A percentile compares a stretch with the other conserved stretches of the same genome.
phyloP scores from a whole-genome alignment of 2,888 invertebrate species.

The Dolichomitus sp. region DNA sequence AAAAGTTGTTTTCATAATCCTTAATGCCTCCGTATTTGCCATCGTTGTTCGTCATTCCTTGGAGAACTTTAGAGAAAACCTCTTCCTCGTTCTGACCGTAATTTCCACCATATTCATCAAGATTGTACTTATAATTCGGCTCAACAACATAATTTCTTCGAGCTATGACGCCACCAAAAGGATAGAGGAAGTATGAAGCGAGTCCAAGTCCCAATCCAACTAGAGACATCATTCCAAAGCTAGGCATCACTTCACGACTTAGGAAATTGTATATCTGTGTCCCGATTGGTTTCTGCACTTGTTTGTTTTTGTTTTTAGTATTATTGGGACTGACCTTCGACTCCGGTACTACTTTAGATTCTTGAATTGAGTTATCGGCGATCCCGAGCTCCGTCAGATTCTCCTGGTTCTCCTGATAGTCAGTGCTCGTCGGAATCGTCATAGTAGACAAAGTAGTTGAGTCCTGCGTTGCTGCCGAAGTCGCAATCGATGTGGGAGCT shows the following conservation, averaged over 20 bases:
- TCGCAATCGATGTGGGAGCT: constrained; percentile 78
- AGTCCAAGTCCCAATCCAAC: constrained; percentile 92
- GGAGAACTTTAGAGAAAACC: constrained; percentile 91
- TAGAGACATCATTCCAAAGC: constrained; percentile 91
- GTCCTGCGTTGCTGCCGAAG: constrained; percentile 63
- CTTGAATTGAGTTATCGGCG: constrained; percentile 78
- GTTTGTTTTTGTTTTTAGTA: constrained; percentile 87
- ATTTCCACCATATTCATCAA: constrained; percentile 90
- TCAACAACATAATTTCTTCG: constrained; percentile 89
- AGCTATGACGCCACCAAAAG: constrained; percentile 89
- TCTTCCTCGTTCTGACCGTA: constrained; percentile 93
- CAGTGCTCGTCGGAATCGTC: constrained; percentile 44
- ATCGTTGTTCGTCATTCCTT: constrained; percentile 88
- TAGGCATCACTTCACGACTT: constrained; percentile 93
- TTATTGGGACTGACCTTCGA: constrained; percentile 80
- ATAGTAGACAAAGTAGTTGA: constrained; percentile 55
- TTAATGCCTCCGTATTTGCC: constrained; percentile 70
- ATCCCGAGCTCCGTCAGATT: constrained; percentile 60
- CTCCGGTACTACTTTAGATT: constrained; percentile 85
- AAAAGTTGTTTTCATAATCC: constrained; percentile 78
- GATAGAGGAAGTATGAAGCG: constrained; percentile 93
- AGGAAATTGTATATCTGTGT: constrained; percentile 93
- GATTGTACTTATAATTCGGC: constrained; percentile 89
- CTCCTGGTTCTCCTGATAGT: constrained; percentile 44
- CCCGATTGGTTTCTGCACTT: constrained; percentile 88